Percentiles rank a stretch among this genome's conserved stretches.
These are phyloP conservation scores for Agrilus biguttatus DNA, from an alignment of 2,888 invertebrate genomes.

Conservation along the genomic window DNA sequence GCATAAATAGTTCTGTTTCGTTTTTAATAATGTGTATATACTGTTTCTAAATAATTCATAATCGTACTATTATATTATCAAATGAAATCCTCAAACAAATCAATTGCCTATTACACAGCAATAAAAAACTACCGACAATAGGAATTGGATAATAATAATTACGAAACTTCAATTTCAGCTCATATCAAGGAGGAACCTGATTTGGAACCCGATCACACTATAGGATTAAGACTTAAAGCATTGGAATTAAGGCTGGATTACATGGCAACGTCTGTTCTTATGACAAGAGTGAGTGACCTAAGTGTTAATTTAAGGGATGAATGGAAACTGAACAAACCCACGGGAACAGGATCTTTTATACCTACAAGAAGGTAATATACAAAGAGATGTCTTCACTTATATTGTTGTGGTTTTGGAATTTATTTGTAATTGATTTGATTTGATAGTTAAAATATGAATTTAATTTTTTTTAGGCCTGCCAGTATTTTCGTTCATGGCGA, in stretches of 20 bases:
- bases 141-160: too few species aligned
- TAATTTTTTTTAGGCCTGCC: constrained; percentile 52
- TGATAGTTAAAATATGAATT: not conserved
- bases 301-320: constrained; percentile 73
- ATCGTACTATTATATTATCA: too few species aligned
- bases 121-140: too few species aligned
- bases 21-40: too few species aligned
- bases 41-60: too few species aligned
- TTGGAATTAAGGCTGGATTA: constrained; percentile 88
- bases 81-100: too few species aligned
- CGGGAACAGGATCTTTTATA: constrained; percentile 36
- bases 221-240: constrained; percentile 68
- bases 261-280: constrained; percentile 93
- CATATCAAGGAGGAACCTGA: constrained; percentile 83
- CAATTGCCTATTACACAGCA: too few species aligned
- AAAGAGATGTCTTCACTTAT: not conserved
- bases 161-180: constrained; percentile 36
- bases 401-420: not conserved
- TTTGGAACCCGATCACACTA: constrained; percentile 76
- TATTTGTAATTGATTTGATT: too few species aligned
- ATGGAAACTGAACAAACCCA: constrained; percentile 56
- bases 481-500: constrained; percentile 86
- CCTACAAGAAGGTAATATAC: constrained; percentile 43
- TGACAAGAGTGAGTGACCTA: constrained; percentile 76
- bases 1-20: too few species aligned